Base-by-base conservation (phyloP, 2,888 invertebrate genomes). In the Dermolepida albohirtum region DNA sequence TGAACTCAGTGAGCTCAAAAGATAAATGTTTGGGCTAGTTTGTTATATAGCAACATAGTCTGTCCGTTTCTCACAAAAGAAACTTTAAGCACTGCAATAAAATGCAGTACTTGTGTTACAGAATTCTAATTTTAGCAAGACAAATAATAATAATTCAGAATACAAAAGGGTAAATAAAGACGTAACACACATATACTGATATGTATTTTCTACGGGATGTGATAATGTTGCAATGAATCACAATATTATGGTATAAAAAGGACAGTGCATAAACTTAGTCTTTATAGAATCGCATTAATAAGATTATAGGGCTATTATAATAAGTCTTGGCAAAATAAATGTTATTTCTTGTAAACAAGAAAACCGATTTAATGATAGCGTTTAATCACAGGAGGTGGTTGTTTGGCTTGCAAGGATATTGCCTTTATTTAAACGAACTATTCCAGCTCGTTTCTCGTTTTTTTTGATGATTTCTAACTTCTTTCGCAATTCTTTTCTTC, bases 361-460 rank as follows among this genome's bases (percentile, higher is more conserved):
- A 63, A 22, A 55, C 29, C 17, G 16, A 4, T 22, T 22, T 22
- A 22, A 4, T 44, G 63, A 11, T 40, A 44, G 27, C 57, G 55
- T 70, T 77, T 89, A 90, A 81, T 89, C 90, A 78, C 92, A 91
- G 77, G 89, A 87, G 78, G 90, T 89, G 78, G 89, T 86, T 77
- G 75, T 85, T 84, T 85, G 85, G 71, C 85, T 86, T 77, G 89
- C 88, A 66, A 87, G 85, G 71, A 86, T 85, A 71, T 89, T 89
- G 78, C 89, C 91, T 86, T 95, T 96, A 85, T 96, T 96, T 87
- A 93, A 94, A 78, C 96, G 93, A 76, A 96, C 96, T 78, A 92
- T 84, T 84, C 95, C 95, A 59, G 95, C 95, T 81, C 94, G 94
- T 79, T 93, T 92, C 86, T 96, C 96, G 88, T 92, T 91, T 84